A percentile compares a stretch with the other conserved stretches of the same genome.
phyloP scores from a whole-genome alignment of 2,888 invertebrate genomes.

The Nephrotoma flavescens region DNA sequence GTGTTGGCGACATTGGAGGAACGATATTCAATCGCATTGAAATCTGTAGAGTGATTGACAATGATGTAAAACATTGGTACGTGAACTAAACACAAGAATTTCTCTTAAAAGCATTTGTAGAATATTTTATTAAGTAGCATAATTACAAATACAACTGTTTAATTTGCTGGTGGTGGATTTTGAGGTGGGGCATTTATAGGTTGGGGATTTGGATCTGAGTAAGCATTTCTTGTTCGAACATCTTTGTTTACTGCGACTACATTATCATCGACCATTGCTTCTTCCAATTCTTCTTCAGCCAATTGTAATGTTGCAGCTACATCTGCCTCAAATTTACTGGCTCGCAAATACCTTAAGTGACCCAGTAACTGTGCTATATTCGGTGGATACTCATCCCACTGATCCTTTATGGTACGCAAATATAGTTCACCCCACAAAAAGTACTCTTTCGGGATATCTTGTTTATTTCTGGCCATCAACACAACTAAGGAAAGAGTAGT shows the following conservation, averaged over 20 bases:
- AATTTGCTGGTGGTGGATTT: too few species aligned
- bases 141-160: too few species aligned
- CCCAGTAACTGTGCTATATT: conserved; percentile 13
- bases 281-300: neutral
- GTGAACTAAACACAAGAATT: too few species aligned
- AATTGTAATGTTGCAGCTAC: neutral
- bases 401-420: conserved; percentile 12
- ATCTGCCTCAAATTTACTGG: neutral
- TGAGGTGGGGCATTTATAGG: neutral
- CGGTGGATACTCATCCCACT: conserved; percentile 13
- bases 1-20: too few species aligned
- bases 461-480: conserved; percentile 9
- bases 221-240: neutral
- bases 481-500: neutral
- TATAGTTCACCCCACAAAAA: conserved; percentile 11
- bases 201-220: neutral
- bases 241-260: neutral
- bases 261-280: neutral
- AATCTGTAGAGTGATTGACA: too few species aligned
- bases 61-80: too few species aligned
- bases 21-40: too few species aligned
- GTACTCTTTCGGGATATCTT: conserved; percentile 12
- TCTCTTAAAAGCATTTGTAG: too few species aligned
- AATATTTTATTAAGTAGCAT: too few species aligned
- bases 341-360: conserved; percentile 6